These are phyloP conservation scores for Puntigrus tetrazona DNA, from an alignment of 2,113 vertebrate species.

Conservation along the genomic window DNA sequence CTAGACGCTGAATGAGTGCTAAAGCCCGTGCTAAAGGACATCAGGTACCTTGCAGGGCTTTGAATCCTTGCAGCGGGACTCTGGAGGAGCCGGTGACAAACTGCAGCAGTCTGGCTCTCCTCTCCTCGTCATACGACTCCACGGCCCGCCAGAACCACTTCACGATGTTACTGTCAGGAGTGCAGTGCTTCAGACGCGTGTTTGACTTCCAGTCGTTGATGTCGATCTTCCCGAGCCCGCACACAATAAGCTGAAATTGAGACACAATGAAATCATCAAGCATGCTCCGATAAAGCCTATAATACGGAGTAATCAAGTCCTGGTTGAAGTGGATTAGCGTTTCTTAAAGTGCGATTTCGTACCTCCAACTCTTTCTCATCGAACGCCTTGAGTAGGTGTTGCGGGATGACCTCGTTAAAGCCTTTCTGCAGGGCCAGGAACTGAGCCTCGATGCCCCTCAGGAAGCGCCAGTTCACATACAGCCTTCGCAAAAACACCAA, in stretches of 20 bases:
- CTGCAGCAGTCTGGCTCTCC: conserved; percentile 91
- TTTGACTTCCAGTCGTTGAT: conserved; percentile 98
- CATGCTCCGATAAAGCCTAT: neutral
- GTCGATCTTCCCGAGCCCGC: conserved; percentile 97
- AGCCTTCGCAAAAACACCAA: conserved; percentile 72
- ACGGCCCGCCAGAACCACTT: conserved; percentile 99
- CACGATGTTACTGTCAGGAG: conserved; percentile 91
- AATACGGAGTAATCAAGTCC: neutral
- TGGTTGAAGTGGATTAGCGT: neutral
- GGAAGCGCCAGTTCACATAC: conserved; percentile 99
- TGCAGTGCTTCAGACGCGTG: conserved; percentile 98
- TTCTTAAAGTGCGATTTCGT: conserved; percentile 38
- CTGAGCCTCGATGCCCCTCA: conserved; percentile 96
- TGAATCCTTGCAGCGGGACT: conserved; percentile 98
- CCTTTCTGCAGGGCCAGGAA: conserved; percentile 98
- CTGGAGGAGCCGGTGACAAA: conserved; percentile 97
- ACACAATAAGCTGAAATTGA: conserved; percentile 89
- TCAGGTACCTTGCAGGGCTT: conserved; percentile 90
- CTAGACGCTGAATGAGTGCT: neutral
- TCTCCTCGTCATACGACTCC: conserved; percentile 95
- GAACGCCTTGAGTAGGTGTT: conserved; percentile 96
- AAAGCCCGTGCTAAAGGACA: neutral
- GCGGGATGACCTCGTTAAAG: conserved; percentile 98
- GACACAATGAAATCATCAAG: neutral
- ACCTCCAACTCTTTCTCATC: conserved; percentile 99